Evolutionary conservation across 2,797 vertebrate species (phyloP), one percentile per base, ranked within the genome.

Genomic region (Alcedo atthis): DNA sequence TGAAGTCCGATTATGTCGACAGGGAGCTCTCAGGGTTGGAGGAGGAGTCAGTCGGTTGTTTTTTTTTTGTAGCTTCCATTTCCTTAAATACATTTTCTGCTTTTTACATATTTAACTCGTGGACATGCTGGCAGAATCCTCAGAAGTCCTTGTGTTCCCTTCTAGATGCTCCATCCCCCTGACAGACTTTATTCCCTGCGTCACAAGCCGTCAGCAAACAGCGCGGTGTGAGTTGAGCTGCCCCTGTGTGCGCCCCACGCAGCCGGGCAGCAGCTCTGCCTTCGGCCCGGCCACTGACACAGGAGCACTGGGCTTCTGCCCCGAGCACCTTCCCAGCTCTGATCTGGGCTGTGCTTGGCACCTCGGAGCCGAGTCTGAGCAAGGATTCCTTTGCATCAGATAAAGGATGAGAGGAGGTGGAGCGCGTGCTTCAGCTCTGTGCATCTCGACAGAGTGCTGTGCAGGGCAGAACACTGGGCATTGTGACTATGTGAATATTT

Each of bases 1-100:
- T 94, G 79, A 40, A 90, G 71, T 75, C 46, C 87, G 86, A 90
- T 90, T 93, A 66, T 90, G 75, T 80, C 85, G 88, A 45, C n/a
- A 55, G 86, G 68, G 90, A 93, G 32, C 46, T 82, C 35, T 76
- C 11, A 33, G 30, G 8, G 6, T 61, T 80, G 68, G 26, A 37
- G 53, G 54, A 93, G 71, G 58, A 84, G 51, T 71, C 2, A 12
- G 37, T 40, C 14, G 37, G 35, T 14, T 40, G 13, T 12, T 12
- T 16, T 30, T 58, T 88, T 77, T 94, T 79, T 62, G 24, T 77
- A 71, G 30, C 46, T 94, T 89, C 28, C 15, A 40, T n/a, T 82
- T 81, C 35, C 37, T 86, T 69, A 68, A 80, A 85, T 93, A 42
- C 16, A 42, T 82, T 17, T 80, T 69, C 24, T 55, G 6, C 42